Percentiles rank a stretch among this genome's conserved stretches.
Evolutionary conservation across 2,113 vertebrate genomes (phyloP).

Genomic region (Bos taurus): ARS-UCD2.0 NC_037347.1:48528001-48528500

Average conservation of each 20-base stretch:
- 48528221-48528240: background rate
- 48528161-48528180: background rate
- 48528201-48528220: background rate
- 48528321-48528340: background rate
- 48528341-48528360: background rate
- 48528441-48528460: background rate
- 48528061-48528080: background rate
- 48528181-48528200: background rate
- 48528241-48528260: background rate
- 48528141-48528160: background rate
- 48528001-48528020: background rate
- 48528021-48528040: background rate
- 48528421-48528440: background rate
- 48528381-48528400: background rate
- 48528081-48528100: background rate
- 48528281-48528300: background rate
- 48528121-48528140: background rate
- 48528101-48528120: background rate
- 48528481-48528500: background rate
- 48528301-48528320: background rate
- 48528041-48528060: background rate
- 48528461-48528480: background rate
- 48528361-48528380: background rate
- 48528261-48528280: background rate
- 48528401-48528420: background rate